phyloP scores from a whole-genome alignment of 2,797 vertebrate genomes.

The Acanthurus lineatus region DNA sequence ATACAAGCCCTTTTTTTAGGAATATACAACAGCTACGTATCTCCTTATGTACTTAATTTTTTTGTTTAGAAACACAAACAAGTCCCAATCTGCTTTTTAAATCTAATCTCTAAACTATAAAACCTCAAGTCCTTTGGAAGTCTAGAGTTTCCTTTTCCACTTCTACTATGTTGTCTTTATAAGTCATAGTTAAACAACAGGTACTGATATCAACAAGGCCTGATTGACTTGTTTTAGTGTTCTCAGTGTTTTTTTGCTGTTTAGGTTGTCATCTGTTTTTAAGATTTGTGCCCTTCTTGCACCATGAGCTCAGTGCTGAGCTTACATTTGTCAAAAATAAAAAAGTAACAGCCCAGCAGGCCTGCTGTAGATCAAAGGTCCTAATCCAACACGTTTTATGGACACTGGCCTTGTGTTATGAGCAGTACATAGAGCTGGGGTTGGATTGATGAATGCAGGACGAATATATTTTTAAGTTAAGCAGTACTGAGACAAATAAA shows the following conservation, averaged over 20 bases:
- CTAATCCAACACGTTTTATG: background rate
- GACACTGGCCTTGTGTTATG: slow-evolving; percentile 13
- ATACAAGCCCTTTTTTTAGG: background rate
- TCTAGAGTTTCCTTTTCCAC: background rate
- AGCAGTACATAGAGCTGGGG: background rate
- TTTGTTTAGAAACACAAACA: slow-evolving; percentile 3
- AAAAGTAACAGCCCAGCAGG: background rate
- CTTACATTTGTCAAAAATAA: slow-evolving; percentile 8
- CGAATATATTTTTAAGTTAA: slow-evolving; percentile 1
- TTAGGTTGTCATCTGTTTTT: slow-evolving; percentile 8
- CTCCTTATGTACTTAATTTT: background rate
- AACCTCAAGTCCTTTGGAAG: no score
- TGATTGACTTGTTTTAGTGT: background rate
- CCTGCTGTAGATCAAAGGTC: slow-evolving; percentile 5
- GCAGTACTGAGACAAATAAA: background rate
- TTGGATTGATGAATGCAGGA: background rate
- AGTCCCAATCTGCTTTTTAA: background rate
- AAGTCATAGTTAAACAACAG: background rate
- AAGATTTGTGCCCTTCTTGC: slow-evolving; percentile 13
- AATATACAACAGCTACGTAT: background rate
- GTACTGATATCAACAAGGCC: background rate
- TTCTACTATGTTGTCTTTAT: background rate
- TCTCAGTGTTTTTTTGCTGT: slow-evolving; percentile 6
- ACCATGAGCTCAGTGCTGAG: slow-evolving; percentile 28
- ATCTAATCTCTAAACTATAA: background rate